These are phyloP conservation scores for Orcinus orca DNA, from an alignment of 2,113 vertebrate species.

Conservation along the genomic window DNA sequence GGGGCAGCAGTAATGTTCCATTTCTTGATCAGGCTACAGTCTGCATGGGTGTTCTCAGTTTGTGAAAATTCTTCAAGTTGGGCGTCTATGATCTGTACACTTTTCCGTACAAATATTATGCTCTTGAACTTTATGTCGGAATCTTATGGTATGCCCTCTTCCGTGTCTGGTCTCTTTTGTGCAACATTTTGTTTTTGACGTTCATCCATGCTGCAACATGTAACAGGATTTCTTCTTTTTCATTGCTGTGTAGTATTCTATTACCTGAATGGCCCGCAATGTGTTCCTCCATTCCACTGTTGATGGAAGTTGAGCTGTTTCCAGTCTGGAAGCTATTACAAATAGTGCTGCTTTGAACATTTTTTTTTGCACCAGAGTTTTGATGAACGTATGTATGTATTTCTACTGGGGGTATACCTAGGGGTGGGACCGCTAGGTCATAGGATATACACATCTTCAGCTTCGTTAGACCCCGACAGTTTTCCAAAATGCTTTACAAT, in stretches of 20 bases:
- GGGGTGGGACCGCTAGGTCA: neutral
- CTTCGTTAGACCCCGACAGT: neutral
- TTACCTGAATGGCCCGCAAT: neutral
- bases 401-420: neutral
- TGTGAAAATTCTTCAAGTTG: neutral
- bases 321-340: neutral
- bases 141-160: accelerated
- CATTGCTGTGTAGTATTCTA: neutral
- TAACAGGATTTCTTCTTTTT: neutral
- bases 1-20: neutral
- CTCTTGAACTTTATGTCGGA: neutral
- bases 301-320: neutral
- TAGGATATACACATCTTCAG: neutral
- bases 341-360: neutral
- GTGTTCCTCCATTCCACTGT: neutral
- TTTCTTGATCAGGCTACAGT: neutral
- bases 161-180: neutral
- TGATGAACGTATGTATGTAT: neutral
- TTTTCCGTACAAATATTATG: neutral
- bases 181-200: neutral
- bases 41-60: neutral
- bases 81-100: neutral
- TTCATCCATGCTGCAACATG: neutral
- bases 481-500: neutral
- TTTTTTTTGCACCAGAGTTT: neutral